Evolutionary conservation across 2,888 invertebrate species (phyloP).

Genomic region (Ectropis crepuscularia): DNA sequence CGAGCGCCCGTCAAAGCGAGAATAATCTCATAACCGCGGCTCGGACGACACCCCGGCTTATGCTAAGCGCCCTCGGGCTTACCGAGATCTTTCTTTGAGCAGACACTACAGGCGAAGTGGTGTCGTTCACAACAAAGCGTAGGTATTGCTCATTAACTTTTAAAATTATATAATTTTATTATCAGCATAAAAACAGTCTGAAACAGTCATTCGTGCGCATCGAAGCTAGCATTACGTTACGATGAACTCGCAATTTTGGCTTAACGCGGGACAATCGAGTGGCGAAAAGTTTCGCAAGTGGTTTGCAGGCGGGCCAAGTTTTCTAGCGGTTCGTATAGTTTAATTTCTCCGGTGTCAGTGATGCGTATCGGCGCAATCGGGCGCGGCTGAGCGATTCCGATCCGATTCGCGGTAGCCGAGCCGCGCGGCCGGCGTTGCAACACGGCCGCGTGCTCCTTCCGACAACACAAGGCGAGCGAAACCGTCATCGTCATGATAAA

Average conservation of each 20-base stretch:
- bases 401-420: constrained; percentile 73
- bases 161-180: constrained; percentile 35
- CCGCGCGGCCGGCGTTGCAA: constrained; percentile 59
- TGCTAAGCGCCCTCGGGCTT: constrained; percentile 71
- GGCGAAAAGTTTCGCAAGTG: constrained; percentile 76
- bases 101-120: constrained; percentile 53
- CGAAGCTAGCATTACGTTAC: constrained; percentile 64
- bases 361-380: constrained; percentile 80
- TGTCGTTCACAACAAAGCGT: constrained; percentile 51
- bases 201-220: constrained; percentile 56
- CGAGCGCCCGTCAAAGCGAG: constrained; percentile 74
- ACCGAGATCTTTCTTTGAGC: constrained; percentile 71
- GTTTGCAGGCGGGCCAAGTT: constrained; percentile 60
- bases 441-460: constrained; percentile 67
- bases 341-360: constrained; percentile 78
- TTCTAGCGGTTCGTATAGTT: constrained; percentile 74
- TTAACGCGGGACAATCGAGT: constrained; percentile 66
- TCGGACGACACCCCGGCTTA: constrained; percentile 71
- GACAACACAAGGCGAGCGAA: constrained; percentile 61
- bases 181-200: constrained; percentile 16
- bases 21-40: constrained; percentile 79
- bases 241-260: constrained; percentile 62
- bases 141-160: constrained; percentile 56
- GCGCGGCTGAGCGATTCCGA: constrained; percentile 78
- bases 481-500: constrained; percentile 55